phyloP scores from a whole-genome alignment of 2,113 vertebrate species.

The Solea senegalensis region DNA sequence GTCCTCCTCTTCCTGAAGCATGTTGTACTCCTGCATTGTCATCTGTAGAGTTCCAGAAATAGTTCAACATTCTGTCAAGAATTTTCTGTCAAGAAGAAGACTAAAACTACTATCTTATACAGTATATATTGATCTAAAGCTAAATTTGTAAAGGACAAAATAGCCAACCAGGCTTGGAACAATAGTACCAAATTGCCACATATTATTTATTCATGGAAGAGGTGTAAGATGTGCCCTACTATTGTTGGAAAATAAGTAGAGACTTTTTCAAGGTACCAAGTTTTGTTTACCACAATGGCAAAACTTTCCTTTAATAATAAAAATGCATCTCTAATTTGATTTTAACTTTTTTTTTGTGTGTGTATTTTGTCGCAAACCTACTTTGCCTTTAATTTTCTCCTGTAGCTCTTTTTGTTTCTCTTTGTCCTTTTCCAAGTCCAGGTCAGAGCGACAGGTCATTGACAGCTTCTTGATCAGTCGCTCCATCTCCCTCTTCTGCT shows the following conservation, averaged over 20 bases:
- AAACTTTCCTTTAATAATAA: too few relatives aligned
- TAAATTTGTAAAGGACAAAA: too few relatives aligned
- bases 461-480: slow-evolving; percentile 92
- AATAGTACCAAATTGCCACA: too few relatives aligned
- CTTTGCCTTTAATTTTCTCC: slow-evolving; percentile 93
- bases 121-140: too few relatives aligned
- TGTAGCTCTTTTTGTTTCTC: slow-evolving; percentile 89
- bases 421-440: slow-evolving; percentile 90
- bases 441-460: slow-evolving; percentile 91
- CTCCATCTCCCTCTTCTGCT: slow-evolving; percentile 95
- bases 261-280: too few relatives aligned
- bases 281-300: too few relatives aligned
- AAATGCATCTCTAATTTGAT: too few relatives aligned
- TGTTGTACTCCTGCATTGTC: slow-evolving; percentile 90
- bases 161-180: too few relatives aligned
- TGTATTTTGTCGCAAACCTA: slow-evolving; percentile 63
- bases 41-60: slow-evolving; percentile 76
- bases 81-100: background rate
- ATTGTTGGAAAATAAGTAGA: too few relatives aligned
- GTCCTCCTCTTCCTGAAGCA: slow-evolving; percentile 85
- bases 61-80: background rate
- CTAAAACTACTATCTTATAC: background rate
- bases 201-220: too few relatives aligned
- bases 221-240: too few relatives aligned
- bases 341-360: background rate